Evolutionary conservation across 1,140 invertebrate genomes (phyloP).

Genomic region (Drosophila bocki): DNA sequence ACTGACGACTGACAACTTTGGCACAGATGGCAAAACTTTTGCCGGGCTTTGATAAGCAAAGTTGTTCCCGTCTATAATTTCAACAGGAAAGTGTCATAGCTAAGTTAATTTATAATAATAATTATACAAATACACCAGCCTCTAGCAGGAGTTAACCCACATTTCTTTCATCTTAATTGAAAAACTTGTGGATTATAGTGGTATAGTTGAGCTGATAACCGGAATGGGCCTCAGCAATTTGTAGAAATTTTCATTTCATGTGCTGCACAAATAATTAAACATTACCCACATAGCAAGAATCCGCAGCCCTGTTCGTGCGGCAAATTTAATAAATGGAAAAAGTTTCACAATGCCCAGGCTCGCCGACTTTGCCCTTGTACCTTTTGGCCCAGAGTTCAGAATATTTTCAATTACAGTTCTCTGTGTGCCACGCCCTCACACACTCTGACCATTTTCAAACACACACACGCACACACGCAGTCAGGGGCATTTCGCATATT

Average conservation of each 20-base stretch:
- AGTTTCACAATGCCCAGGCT: conserved; percentile 63
- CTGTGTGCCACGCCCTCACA: conserved; percentile 46
- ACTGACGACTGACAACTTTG: conserved; percentile 24
- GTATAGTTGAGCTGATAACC: conserved; percentile 15
- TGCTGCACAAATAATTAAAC: conserved; percentile 65
- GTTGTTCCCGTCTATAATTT: conserved; percentile 1
- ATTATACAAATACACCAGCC: not conserved
- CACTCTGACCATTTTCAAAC: conserved; percentile 2
- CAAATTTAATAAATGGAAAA: conserved; percentile 80
- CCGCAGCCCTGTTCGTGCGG: conserved; percentile 37
- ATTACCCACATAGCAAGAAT: conserved; percentile 29
- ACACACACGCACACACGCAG: conserved; percentile 10
- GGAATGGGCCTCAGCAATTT: conserved; percentile 15
- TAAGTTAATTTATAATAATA: not conserved
- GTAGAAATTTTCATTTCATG: conserved; percentile 28
- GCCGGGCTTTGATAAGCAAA: not conserved
- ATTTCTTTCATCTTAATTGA: conserved; percentile 17
- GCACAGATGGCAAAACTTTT: conserved; percentile 28
- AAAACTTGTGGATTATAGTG: conserved; percentile 12
- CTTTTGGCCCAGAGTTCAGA: conserved; percentile 56
- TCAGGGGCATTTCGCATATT: conserved; percentile 55
- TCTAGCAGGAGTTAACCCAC: not conserved
- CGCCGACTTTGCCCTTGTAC: conserved; percentile 28
- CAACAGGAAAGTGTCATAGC: not conserved
- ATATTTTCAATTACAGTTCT: conserved; percentile 78